Evolutionary conservation across 1,140 invertebrate species (phyloP), one percentile per base, ranked within the genome.

Genomic region (Drosophila elegans): DNA sequence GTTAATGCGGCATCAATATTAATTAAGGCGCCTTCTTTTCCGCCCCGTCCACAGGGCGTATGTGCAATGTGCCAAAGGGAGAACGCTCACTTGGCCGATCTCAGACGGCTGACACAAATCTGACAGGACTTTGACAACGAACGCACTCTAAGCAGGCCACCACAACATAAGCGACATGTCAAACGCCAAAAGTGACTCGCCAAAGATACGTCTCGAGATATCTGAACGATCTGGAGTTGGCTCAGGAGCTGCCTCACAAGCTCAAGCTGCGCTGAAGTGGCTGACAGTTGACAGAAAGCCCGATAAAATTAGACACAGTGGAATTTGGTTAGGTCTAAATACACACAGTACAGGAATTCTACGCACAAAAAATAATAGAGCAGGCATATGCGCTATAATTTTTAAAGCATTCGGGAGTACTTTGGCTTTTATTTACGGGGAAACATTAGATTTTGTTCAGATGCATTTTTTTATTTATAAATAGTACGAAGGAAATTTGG

Each of bases 151-250:
- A 89, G 84, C 84, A 80, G 71, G 62, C 77, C 74, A 67, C 62
- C 69, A 72, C 84, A 88, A 84, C 82, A 85, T 88, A 89, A 88
- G 83, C 83, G 83, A 88, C 84, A 80, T 88, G 83, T 89, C 83
- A 88, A 88, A 88, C 67, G 83, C 80, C 83, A 79, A 69, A 59
- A 76, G 83, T 85, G 85, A 78, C 71, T 77, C 68, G 56, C 81
- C 68, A 71, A 88, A 85, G 82, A 82, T 86, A 80, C 74, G 79
- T 75, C 81, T 64, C 60, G 79, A 84, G 84, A 74, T 88, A 83
- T 44, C 71, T 41, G 29, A 69, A 49, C 60, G 44, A 78, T 41
- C 63, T 63, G 53, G 41, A 69, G 75, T 60, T 59, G 55, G 62
- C 55, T 13, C 4, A 11, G 12, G 3, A 34, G 36, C 57, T 16